These are phyloP conservation scores for Nannoperca australis DNA, from an alignment of 2,797 vertebrate species.

Conservation along the genomic window DNA sequence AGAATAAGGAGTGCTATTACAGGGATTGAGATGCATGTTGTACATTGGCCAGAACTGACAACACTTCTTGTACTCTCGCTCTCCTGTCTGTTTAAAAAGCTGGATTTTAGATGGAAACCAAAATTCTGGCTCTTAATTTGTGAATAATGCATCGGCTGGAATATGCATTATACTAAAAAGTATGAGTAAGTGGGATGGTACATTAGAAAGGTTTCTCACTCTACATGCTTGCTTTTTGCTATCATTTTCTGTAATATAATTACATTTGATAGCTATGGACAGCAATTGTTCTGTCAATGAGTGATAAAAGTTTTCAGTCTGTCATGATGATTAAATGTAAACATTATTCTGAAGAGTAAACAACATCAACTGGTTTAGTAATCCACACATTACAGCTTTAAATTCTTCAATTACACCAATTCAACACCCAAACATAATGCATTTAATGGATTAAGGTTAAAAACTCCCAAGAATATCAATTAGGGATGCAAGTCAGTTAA, in stretches of 20 bases:
- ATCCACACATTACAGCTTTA: conserved; percentile 25
- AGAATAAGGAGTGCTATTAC: conserved; percentile 83
- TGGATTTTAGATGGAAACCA: conserved; percentile 70
- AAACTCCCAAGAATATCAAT: conserved; percentile 72
- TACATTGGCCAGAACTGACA: conserved; percentile 82
- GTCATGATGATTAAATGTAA: conserved; percentile 53
- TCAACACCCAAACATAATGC: conserved; percentile 42
- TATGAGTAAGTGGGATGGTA: conserved; percentile 60
- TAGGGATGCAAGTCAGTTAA: conserved; percentile 69
- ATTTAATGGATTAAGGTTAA: conserved; percentile 63
- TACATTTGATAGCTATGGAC: conserved; percentile 47
- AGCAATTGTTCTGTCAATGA: conserved; percentile 35
- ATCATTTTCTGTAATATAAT: conserved; percentile 56
- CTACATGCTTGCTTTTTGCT: conserved; percentile 62
- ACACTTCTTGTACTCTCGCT: conserved; percentile 80
- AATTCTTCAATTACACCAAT: conserved; percentile 45
- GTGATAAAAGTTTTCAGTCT: conserved; percentile 42
- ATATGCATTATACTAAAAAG: conserved; percentile 79
- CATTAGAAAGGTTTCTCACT: conserved; percentile 72
- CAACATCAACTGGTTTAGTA: conserved; percentile 33
- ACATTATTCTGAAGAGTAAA: conserved; percentile 49
- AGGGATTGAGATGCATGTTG: conserved; percentile 81
- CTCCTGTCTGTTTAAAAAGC: conserved; percentile 61
- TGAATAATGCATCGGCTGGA: conserved; percentile 80
- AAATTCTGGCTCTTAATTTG: conserved; percentile 77